A percentile compares a stretch with the other conserved stretches of the same genome.
phyloP scores from a whole-genome alignment of 2,888 invertebrate genomes.

The Cerceris ruficornis region DNA sequence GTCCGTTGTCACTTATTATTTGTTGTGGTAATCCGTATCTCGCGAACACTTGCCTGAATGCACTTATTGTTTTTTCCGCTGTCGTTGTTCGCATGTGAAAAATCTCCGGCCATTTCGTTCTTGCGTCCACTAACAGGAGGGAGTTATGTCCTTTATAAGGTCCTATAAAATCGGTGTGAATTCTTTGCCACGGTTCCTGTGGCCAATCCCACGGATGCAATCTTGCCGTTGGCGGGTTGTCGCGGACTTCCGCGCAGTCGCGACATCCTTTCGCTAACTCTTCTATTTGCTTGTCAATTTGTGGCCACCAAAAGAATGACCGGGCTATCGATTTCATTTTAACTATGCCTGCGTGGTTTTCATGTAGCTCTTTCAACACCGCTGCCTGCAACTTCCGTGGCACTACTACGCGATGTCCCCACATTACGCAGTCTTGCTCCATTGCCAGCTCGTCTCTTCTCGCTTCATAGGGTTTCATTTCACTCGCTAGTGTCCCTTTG shows the following conservation, averaged over 20 bases:
- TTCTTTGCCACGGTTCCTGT: slow-evolving; percentile 44
- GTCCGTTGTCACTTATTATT: slow-evolving; percentile 48
- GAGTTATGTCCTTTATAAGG: no score
- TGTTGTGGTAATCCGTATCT: slow-evolving; percentile 21
- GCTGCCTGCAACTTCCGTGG: no score
- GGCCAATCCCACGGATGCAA: slow-evolving; percentile 51
- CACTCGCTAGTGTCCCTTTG: slow-evolving; percentile 18
- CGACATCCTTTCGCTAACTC: slow-evolving; percentile 27
- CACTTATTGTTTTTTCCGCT: slow-evolving; percentile 18
- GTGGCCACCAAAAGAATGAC: slow-evolving; percentile 51
- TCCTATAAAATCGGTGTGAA: slow-evolving; percentile 33
- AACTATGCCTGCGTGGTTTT: no score
- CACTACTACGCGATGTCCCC: no score
- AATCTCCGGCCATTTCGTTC: slow-evolving; percentile 64
- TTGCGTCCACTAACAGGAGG: no score
- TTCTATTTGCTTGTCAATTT: slow-evolving; percentile 15
- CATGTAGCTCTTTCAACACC: no score
- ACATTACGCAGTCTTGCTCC: no score
- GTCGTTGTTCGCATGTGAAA: slow-evolving; percentile 34
- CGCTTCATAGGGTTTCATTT: slow-evolving; percentile 21
- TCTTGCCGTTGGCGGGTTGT: slow-evolving; percentile 38
- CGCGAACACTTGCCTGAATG: slow-evolving; percentile 20
- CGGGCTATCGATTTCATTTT: slow-evolving; percentile 53
- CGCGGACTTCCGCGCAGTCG: slow-evolving; percentile 33
- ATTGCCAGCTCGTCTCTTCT: no score